Conservation (phyloP, 2,797 vertebrate species). For the Rhinella marina region DNA sequence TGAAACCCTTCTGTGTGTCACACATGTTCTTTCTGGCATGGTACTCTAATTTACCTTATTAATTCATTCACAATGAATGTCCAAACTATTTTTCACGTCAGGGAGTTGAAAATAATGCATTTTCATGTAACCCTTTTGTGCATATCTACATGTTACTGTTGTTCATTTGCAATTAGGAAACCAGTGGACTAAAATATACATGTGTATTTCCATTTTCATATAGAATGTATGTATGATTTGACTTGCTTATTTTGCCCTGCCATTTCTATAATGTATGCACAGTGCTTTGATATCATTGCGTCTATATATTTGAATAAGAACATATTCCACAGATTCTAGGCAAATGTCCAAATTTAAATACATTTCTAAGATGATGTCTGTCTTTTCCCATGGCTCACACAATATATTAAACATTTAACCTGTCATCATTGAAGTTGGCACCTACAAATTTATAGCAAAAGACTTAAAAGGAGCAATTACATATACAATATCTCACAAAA, state of each 20-base stretch:
- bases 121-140: not conserved
- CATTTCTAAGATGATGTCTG: not conserved
- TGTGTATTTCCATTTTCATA: not conserved
- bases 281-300: not conserved
- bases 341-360: slow-evolving; percentile 31
- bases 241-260: slow-evolving; percentile 11
- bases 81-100: not conserved
- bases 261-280: not conserved
- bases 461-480: not conserved
- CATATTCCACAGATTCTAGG: not conserved
- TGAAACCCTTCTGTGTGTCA: slow-evolving; percentile 35
- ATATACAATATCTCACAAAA: not conserved
- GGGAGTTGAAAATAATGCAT: not conserved
- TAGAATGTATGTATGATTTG: not conserved
- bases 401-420: not conserved
- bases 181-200: not conserved
- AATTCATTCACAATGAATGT: not conserved
- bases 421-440: not conserved
- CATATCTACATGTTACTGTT: not conserved
- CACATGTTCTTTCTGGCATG: slow-evolving; percentile 1
- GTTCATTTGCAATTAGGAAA: not conserved
- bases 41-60: slow-evolving; percentile 18
- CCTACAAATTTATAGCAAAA: not conserved
- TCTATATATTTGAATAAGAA: slow-evolving; percentile 4
- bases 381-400: not conserved